phyloP scores from a whole-genome alignment of 2,888 invertebrate species.

The Neoascia interrupta region DNA sequence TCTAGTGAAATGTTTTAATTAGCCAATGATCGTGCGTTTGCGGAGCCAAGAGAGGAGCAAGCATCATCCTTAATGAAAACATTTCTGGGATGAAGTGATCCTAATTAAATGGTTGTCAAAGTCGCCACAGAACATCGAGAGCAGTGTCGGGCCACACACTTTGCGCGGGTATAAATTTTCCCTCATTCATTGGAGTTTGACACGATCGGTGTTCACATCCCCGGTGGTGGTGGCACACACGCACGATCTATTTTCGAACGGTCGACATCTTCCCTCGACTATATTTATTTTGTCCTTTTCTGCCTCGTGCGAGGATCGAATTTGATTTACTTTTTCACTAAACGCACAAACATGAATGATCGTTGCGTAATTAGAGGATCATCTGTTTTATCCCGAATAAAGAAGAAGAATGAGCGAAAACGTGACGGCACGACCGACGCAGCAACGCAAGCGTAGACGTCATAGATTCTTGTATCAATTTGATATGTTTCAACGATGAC shows the following conservation, averaged over 20 bases:
- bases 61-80: constrained; percentile 62
- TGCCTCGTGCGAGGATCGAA: background rate
- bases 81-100: constrained; percentile 63
- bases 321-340: constrained; percentile 58
- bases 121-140: constrained; percentile 53
- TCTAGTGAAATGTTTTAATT: constrained; percentile 64
- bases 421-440: too few species aligned
- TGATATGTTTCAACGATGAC: constrained; percentile 77
- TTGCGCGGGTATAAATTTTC: constrained; percentile 53
- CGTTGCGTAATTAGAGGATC: constrained; percentile 69
- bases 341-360: constrained; percentile 65
- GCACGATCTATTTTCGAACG: constrained; percentile 56
- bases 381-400: constrained; percentile 64
- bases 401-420: constrained; percentile 69
- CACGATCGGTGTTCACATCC: constrained; percentile 47
- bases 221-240: constrained; percentile 14
- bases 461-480: constrained; percentile 57
- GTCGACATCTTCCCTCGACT: constrained; percentile 43
- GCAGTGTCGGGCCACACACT: constrained; percentile 61
- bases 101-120: constrained; percentile 68
- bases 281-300: background rate
- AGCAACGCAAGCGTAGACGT: background rate
- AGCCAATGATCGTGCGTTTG: constrained; percentile 45
- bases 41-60: constrained; percentile 9
- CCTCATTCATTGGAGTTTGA: constrained; percentile 69